phyloP scores from a whole-genome alignment of 2,797 vertebrate genomes.

The Pangasius larnaudii region DNA sequence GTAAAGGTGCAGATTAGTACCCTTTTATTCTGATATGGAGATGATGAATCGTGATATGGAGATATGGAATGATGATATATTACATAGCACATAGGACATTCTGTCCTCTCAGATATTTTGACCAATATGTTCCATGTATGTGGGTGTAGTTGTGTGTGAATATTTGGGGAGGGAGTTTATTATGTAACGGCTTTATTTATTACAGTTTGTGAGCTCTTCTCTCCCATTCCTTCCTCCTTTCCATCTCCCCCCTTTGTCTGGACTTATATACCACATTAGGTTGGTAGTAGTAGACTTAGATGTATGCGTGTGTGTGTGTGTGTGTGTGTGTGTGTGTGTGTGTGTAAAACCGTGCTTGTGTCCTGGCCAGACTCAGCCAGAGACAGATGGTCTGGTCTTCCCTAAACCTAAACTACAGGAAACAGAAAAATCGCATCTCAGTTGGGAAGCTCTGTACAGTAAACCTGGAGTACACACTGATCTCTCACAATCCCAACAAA shows the following conservation, averaged over 20 bases:
- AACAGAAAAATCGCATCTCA: conserved; percentile 53
- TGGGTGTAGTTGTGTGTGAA: conserved; percentile 19
- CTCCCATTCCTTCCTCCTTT: background rate
- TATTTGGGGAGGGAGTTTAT: conserved; percentile 6
- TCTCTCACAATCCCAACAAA: background rate
- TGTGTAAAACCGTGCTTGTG: conserved; percentile 3
- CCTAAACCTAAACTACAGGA: conserved; percentile 53
- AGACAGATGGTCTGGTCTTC: conserved; percentile 56
- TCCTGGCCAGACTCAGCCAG: conserved; percentile 38
- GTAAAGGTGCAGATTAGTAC: background rate
- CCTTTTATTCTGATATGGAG: background rate
- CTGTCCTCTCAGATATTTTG: conserved; percentile 20
- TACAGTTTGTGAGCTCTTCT: background rate
- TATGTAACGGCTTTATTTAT: conserved; percentile 39
- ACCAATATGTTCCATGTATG: conserved; percentile 31
- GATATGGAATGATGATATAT: conserved; percentile 14
- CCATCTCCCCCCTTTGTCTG: background rate
- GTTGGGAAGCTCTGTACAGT: conserved; percentile 43
- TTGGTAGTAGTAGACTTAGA: background rate
- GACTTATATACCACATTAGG: background rate
- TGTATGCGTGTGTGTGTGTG: background rate
- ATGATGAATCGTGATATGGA: background rate
- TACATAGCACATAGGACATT: background rate
- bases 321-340: conserved; percentile 24
- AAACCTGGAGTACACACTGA: conserved; percentile 12